Conservation (phyloP, 2,113 vertebrate species). For the Eira barbara region DNA sequence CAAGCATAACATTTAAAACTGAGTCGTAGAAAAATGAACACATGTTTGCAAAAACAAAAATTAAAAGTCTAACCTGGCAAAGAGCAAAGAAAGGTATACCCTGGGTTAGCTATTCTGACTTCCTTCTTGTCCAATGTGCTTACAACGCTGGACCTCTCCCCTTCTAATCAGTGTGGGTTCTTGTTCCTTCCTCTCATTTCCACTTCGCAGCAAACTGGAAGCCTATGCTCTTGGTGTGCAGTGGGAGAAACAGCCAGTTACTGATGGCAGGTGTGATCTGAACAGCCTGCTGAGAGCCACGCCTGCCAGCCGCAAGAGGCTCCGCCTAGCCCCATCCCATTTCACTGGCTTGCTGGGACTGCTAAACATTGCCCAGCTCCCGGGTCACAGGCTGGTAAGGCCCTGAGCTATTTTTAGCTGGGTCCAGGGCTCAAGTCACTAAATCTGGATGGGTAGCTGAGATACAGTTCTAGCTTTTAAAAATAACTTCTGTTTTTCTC, state of each 20-base stretch:
- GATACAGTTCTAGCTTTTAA: not conserved
- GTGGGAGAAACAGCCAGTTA: not conserved
- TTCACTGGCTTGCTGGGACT: not conserved
- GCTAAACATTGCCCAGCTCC: conserved; percentile 45
- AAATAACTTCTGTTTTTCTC: not conserved
- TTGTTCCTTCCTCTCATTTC: not conserved
- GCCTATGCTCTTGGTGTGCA: not conserved
- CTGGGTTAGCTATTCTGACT: not conserved
- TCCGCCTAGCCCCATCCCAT: not conserved
- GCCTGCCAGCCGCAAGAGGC: not conserved
- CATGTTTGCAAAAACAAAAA: not conserved
- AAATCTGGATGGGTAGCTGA: conserved; percentile 6
- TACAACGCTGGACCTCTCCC: not conserved
- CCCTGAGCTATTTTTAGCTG: conserved; percentile 62
- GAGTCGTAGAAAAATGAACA: not conserved
- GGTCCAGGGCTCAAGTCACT: conserved; percentile 41
- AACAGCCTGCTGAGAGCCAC: not conserved
- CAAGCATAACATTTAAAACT: not conserved
- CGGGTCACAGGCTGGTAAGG: conserved; percentile 5
- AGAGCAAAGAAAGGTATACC: not conserved
- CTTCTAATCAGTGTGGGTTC: not conserved
- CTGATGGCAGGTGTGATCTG: not conserved
- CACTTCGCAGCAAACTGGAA: not conserved
- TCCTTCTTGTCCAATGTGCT: not conserved
- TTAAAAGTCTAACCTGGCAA: not conserved